Base-by-base conservation (phyloP, 2,113 vertebrate species). In the Astatoreochromis straeleni region DNA sequence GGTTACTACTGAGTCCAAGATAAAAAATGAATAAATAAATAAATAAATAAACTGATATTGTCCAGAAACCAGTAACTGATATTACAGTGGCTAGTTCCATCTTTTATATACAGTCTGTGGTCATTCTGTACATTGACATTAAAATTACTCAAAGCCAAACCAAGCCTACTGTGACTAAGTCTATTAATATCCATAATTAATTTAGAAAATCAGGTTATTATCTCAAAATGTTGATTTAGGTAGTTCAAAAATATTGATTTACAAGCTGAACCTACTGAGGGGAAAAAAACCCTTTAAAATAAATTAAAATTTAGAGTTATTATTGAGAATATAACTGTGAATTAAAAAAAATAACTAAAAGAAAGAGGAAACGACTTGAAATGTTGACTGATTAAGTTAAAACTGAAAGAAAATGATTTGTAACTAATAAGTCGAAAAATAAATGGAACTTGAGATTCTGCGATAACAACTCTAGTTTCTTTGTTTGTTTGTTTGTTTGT, bases 261-360 rank as follows among this genome's bases (percentile, higher is more conserved):
- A 8, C 7, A 8, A 65, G 10, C 3, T 5, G 33, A 65, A 65
- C 33, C 33, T 65, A 38, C 33, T 4, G 60, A 21, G 60, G 57
- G 55, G 1, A 0, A 4, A 13, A 29, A 65, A n/a, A 3, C 0
- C 1, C 10, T 8, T n/a, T 65, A 38, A 65, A 65, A 65, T 21
- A 65, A 38, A 38, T 38, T n/a, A 38, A 3, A 12, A 38, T 65
- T 13, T 38, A 38, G 33, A 38, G 7, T 13, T 31, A 33, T 13
- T 7, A 3, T 38, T 38, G 33, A 38, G 19, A 65, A 38, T 38
- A 38, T 65, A 21, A 38, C 33, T 21, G 31, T 11, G 10, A 65
- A 7, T 12, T 0, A 0, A 33, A 54, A 19, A 63, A 35, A 33
- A 7, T 1, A 63, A 35, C 29, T 19, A 65, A 65, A 38, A 38